A percentile compares a stretch with the other conserved stretches of the same genome.
These are phyloP conservation scores for Ursus arctos DNA, from an alignment of 2,113 vertebrate genomes.

Conservation along the genomic window DNA sequence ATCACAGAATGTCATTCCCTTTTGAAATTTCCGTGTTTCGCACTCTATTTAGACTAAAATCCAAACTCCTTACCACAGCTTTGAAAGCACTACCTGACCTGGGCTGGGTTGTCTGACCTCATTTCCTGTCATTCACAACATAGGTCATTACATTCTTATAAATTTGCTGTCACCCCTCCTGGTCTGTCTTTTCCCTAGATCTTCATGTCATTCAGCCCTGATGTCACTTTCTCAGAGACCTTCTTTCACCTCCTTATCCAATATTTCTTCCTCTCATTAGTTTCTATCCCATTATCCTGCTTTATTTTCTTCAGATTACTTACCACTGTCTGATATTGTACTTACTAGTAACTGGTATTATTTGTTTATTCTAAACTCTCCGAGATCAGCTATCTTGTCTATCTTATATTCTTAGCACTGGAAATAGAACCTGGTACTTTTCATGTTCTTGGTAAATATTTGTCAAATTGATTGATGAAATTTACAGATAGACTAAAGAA, in stretches of 20 bases:
- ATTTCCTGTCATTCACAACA: not conserved
- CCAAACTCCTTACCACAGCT: not conserved
- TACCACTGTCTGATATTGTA: not conserved
- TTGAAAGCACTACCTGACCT: not conserved
- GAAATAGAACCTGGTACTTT: not conserved
- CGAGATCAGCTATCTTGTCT: not conserved
- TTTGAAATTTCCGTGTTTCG: not conserved
- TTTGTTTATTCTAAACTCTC: not conserved
- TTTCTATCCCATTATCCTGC: not conserved
- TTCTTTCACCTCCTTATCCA: not conserved
- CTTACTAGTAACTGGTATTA: not conserved
- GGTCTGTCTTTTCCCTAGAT: not conserved
- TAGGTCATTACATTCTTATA: not conserved
- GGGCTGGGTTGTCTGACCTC: not conserved
- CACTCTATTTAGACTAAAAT: not conserved
- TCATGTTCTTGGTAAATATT: not conserved
- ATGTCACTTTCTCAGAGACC: not conserved
- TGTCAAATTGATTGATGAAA: not conserved
- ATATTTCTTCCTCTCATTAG: not conserved
- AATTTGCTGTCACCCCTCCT: not conserved
- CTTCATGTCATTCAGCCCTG: not conserved
- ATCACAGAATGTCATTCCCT: not conserved
- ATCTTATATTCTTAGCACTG: not conserved
- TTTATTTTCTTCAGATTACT: conserved; percentile 50
- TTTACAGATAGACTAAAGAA: not conserved